A percentile compares a stretch with the other conserved stretches of the same genome.
phyloP scores from a whole-genome alignment of 1,140 invertebrate species.

The Hyphantria cunea region DNA sequence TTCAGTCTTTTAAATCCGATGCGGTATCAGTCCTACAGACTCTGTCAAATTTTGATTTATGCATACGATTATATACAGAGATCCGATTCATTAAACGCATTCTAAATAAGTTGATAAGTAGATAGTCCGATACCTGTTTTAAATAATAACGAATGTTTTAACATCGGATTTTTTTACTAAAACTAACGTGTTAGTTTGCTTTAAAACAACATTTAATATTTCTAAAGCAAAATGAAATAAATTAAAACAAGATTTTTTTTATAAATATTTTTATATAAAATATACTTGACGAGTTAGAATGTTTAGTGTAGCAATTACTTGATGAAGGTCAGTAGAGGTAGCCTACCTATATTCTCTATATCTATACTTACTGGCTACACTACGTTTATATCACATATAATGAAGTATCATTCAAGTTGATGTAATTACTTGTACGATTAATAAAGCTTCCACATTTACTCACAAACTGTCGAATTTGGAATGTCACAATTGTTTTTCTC shows the following conservation, averaged over 20 bases:
- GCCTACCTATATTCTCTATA: conserved; percentile 35
- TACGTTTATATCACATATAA: conserved; percentile 74
- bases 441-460: conserved; percentile 57
- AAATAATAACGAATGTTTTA: conserved; percentile 45
- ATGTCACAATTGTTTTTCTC: conserved; percentile 40
- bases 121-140: conserved; percentile 43
- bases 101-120: conserved; percentile 29
- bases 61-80: conserved; percentile 31
- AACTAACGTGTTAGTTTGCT: conserved; percentile 53
- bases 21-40: conserved; percentile 41
- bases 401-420: conserved; percentile 72
- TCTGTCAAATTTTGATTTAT: conserved; percentile 30
- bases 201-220: conserved; percentile 37
- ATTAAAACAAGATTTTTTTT: conserved; percentile 52
- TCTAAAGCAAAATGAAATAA: conserved; percentile 58
- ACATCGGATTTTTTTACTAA: conserved; percentile 49
- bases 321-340: conserved; percentile 35
- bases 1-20: conserved; percentile 69
- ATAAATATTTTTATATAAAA: conserved; percentile 65
- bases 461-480: conserved; percentile 61
- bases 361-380: conserved; percentile 44
- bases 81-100: conserved; percentile 18
- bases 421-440: conserved; percentile 53
- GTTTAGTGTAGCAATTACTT: conserved; percentile 39
- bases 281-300: conserved; percentile 43